phyloP scores from a whole-genome alignment of 2,113 vertebrate genomes.

The Alouatta palliata region DNA sequence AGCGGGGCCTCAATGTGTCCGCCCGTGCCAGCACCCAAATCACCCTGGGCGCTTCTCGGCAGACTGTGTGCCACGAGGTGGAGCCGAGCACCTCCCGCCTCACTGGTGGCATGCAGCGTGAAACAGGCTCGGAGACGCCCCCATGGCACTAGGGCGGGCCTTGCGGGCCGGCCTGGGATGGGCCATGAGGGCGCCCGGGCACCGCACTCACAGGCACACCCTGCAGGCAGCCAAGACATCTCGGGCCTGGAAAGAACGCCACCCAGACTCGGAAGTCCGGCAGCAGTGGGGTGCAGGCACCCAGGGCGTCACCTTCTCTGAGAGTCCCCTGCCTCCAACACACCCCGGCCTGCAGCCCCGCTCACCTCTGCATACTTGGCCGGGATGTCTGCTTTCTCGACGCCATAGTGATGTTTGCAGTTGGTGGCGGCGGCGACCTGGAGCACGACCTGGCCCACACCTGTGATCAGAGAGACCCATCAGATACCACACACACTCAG shows the following conservation, averaged over 20 bases:
- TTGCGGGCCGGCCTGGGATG: neutral
- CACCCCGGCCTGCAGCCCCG: rapidly evolving
- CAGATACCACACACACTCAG: neutral
- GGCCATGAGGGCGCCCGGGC: neutral
- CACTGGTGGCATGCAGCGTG: too few species aligned
- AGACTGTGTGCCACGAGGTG: too few species aligned
- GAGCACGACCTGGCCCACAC: constrained; percentile 99
- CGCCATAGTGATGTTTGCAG: constrained; percentile 98
- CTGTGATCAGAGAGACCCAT: constrained; percentile 78
- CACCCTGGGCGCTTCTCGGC: too few species aligned
- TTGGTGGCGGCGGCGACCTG: constrained; percentile 98
- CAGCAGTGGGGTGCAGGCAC: too few species aligned
- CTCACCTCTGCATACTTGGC: constrained; percentile 98
- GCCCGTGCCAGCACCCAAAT: too few species aligned
- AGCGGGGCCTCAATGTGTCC: neutral
- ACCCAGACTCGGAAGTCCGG: neutral
- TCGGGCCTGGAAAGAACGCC: rapidly evolving
- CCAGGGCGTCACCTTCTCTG: neutral
- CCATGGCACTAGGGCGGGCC: too few species aligned
- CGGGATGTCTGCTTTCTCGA: constrained; percentile 99
- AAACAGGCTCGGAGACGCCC: too few species aligned
- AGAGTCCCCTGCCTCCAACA: neutral
- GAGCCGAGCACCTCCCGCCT: too few species aligned
- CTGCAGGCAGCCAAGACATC: neutral
- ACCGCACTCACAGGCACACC: neutral